Evolutionary conservation across 2,113 vertebrate genomes (phyloP).

Genomic region (Colossoma macropomum): DNA sequence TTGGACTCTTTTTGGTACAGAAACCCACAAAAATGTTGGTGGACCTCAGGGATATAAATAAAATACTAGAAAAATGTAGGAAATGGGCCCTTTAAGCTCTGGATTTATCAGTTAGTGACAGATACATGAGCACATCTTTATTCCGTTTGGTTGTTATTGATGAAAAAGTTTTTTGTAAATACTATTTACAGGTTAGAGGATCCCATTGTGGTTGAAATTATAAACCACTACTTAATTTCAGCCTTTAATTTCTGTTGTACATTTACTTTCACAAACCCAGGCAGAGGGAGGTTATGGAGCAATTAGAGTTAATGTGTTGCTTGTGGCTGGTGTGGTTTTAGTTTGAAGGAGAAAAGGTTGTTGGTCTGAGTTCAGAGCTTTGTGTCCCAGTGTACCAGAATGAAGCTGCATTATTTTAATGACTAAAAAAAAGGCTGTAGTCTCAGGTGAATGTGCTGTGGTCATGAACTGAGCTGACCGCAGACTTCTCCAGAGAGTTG

Average conservation of each 20-base stretch:
- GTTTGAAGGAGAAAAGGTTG: constrained; percentile 40
- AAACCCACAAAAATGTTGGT: no score
- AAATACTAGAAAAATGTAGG: no score
- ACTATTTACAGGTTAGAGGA: background rate
- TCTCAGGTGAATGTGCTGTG: constrained; percentile 22
- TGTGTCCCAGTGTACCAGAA: background rate
- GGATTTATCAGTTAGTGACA: background rate
- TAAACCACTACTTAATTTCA: background rate
- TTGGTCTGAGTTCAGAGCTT: background rate
- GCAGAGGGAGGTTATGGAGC: background rate
- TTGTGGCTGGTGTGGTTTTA: constrained; percentile 18
- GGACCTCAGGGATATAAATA: no score
- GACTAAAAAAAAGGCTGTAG: constrained; percentile 36
- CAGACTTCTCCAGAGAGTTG: constrained; percentile 29
- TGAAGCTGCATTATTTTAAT: constrained; percentile 39
- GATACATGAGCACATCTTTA: background rate
- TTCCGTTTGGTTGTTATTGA: background rate
- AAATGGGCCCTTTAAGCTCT: no score
- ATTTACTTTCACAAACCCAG: background rate
- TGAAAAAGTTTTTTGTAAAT: background rate
- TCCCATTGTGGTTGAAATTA: background rate
- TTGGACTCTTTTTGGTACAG: no score
- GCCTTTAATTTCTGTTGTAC: background rate
- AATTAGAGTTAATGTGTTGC: background rate
- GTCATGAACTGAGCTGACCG: constrained; percentile 34